phyloP scores from a whole-genome alignment of 2,113 vertebrate genomes.

The Dasyurus viverrinus region DNA sequence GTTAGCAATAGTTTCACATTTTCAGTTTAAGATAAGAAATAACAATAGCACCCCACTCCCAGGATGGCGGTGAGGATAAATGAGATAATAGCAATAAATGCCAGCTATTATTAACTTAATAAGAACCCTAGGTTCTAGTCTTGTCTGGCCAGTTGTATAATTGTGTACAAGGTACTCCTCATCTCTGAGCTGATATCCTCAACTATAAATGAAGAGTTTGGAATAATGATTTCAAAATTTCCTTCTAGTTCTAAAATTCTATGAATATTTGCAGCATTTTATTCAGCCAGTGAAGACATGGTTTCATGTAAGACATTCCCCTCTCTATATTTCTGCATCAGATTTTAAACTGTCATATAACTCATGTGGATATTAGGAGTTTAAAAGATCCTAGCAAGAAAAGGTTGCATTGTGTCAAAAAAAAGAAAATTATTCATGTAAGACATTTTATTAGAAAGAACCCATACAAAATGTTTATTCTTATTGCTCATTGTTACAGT shows the following conservation, averaged over 20 bases:
- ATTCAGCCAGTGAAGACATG: conserved; percentile 1
- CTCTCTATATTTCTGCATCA: conserved; percentile 14
- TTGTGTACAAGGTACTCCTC: neutral
- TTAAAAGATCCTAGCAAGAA: neutral
- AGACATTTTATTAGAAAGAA: neutral
- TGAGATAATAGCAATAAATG: neutral
- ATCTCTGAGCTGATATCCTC: neutral
- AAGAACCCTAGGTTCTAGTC: conserved; percentile 10
- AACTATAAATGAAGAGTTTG: conserved; percentile 43
- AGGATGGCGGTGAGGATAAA: conserved; percentile 40
- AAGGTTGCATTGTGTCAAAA: neutral
- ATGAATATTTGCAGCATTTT: conserved; percentile 18
- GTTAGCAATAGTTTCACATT: conserved; percentile 12
- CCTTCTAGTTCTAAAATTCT: conserved; percentile 46
- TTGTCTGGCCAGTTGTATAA: neutral
- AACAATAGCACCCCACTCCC: neutral
- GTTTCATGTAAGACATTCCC: conserved; percentile 5
- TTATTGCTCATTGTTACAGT: neutral
- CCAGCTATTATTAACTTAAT: conserved; percentile 4
- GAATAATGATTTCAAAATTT: conserved; percentile 47
- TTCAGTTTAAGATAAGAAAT: conserved; percentile 20
- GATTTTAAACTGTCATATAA: neutral
- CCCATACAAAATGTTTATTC: neutral
- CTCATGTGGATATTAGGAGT: neutral
- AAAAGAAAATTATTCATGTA: neutral